Percentiles rank a stretch among this genome's conserved stretches.
Conservation (phyloP, 2,888 invertebrate species). For the Lepidochrysops patricia region DNA sequence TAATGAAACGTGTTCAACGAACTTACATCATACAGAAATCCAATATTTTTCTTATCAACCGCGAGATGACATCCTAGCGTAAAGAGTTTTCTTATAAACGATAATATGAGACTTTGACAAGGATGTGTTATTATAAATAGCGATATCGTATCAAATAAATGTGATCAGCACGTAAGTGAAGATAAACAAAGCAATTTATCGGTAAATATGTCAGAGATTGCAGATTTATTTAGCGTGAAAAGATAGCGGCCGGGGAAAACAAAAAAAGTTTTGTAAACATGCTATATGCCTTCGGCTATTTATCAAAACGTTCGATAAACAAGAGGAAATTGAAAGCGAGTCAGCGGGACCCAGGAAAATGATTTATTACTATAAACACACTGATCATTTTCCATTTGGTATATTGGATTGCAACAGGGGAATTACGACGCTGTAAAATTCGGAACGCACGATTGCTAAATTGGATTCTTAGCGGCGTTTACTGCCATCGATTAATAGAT, state of each 20-base stretch:
- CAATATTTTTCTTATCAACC: background rate
- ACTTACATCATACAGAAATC: background rate
- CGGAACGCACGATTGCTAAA: constrained; percentile 11
- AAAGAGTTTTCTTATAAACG: background rate
- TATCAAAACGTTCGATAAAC: constrained; percentile 70
- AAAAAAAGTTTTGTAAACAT: constrained; percentile 49
- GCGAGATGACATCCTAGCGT: background rate
- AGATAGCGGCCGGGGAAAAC: constrained; percentile 39
- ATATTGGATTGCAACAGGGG: constrained; percentile 57
- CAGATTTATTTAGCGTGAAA: constrained; percentile 66
- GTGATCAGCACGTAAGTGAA: constrained; percentile 25
- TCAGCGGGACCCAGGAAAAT: constrained; percentile 60
- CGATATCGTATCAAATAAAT: constrained; percentile 21
- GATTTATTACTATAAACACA: constrained; percentile 72
- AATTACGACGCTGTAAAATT: constrained; percentile 27
- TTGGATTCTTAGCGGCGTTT: constrained; percentile 8
- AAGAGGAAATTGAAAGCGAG: constrained; percentile 70
- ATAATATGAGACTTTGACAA: background rate
- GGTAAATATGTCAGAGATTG: constrained; percentile 55
- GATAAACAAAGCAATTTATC: constrained; percentile 62
- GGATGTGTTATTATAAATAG: constrained; percentile 16
- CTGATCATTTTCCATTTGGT: constrained; percentile 64
- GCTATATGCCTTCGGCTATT: constrained; percentile 53
- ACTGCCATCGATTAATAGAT: constrained; percentile 13
- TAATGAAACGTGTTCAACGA: background rate